Evolutionary conservation across 2,888 invertebrate species (phyloP), one percentile per base, ranked within the genome.

Genomic region (Agriotes lineatus): DNA sequence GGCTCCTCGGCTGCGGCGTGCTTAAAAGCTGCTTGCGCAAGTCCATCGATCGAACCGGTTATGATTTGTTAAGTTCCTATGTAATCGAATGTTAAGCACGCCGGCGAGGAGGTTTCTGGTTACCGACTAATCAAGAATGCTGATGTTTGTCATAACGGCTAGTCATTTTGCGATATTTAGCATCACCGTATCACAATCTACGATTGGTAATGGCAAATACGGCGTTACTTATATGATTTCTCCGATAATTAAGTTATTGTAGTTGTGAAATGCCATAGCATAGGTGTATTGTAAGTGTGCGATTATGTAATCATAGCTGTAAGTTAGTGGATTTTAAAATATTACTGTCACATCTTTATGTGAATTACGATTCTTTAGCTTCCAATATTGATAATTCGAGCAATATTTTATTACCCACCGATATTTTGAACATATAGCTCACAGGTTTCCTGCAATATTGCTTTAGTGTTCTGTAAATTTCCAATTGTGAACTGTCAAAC

Each of bases 261-360:
- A 80, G 80, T 79, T 81, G 80, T 81, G 78, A 81, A 82, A 81
- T 82, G 82, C 82, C 81, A 79, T 80, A 78, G 79, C 81, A 79
- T 75, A 75, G 68, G 76, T 80, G 81, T 76, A 75, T 52, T 68
- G 72, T 83, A 82, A 79, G 82, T 83, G 82, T 83, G 82, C 82
- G 68, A 69, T 69, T 64, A 63, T 69, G 54, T 69, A 69, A 69
- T 59, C 69, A 54, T 69, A 69, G 64, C 42, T 60, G 64, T 69
- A 69, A 64, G 64, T 69, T 69, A 69, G 64, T 64, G 69, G 60
- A 64, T 64, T 69, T 64, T 60, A 69, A 67, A 62, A 48, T 60
- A 64, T 60, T 60, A 60, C 54, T 44, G 30, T 60, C 56, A 64
- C 65, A 44, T 50, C 45, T 48, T 35, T 60, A 33, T 54, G 54